phyloP scores from a whole-genome alignment of 2,797 vertebrate genomes.

The Leuciscus waleckii region DNA sequence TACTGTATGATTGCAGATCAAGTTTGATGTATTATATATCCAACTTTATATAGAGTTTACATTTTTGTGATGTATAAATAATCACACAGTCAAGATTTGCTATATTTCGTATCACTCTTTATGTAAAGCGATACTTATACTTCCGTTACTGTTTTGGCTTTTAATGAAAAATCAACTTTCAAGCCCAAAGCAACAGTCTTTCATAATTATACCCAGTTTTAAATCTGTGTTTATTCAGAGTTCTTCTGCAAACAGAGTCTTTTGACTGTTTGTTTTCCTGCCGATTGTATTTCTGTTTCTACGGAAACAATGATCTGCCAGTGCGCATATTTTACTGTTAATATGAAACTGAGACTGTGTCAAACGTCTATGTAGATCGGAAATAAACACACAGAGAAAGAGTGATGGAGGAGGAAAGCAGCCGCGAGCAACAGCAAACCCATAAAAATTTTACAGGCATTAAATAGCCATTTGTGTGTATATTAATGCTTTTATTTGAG shows the following conservation, averaged over 20 bases:
- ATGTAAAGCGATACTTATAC: too few species aligned
- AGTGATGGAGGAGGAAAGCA: not conserved
- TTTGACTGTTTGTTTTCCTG: slow-evolving; percentile 18
- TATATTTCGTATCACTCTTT: too few species aligned
- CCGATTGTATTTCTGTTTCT: slow-evolving; percentile 4
- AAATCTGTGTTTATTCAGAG: not conserved
- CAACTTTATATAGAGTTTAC: too few species aligned
- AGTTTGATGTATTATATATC: too few species aligned
- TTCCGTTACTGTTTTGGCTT: not conserved
- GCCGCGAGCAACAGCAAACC: not conserved
- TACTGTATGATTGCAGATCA: too few species aligned
- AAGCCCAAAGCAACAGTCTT: not conserved
- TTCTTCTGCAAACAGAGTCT: not conserved
- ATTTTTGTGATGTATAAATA: too few species aligned
- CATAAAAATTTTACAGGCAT: slow-evolving; percentile 16
- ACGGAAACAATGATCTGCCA: not conserved
- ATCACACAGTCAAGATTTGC: too few species aligned
- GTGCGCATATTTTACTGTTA: slow-evolving; percentile 3
- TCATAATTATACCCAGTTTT: not conserved
- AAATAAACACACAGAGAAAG: not conserved
- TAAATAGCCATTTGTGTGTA: not conserved
- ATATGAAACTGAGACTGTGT: slow-evolving; percentile 17
- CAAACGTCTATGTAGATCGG: not conserved
- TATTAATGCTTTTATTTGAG: not conserved
- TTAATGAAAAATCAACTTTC: not conserved